A percentile compares a stretch with the other conserved stretches of the same genome.
Conservation (phyloP, 2,797 vertebrate genomes). For the Argyrosomus regius region DNA sequence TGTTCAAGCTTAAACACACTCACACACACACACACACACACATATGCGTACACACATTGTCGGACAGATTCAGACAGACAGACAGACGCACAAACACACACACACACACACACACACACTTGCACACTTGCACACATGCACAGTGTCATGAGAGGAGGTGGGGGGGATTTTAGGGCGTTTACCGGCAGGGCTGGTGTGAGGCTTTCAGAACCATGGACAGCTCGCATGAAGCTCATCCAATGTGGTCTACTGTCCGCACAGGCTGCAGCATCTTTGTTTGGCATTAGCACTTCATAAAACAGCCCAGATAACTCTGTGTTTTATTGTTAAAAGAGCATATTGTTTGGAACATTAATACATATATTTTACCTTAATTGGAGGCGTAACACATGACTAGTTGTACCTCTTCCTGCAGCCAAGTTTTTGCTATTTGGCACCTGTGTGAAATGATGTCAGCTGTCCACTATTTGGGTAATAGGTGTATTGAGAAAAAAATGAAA, state of each 20-base stretch:
- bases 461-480: neutral
- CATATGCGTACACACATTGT: slow-evolving; percentile 10
- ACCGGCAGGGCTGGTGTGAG: slow-evolving; percentile 76
- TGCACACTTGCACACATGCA: slow-evolving; percentile 58
- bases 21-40: slow-evolving; percentile 3
- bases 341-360: neutral
- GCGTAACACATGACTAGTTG: neutral
- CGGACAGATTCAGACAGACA: slow-evolving; percentile 39
- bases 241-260: slow-evolving; percentile 43
- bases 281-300: slow-evolving; percentile 15
- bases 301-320: slow-evolving; percentile 1
- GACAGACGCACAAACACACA: slow-evolving; percentile 34
- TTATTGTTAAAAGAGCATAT: neutral
- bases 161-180: slow-evolving; percentile 78
- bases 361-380: neutral
- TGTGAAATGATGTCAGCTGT: slow-evolving; percentile 13
- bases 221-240: slow-evolving; percentile 64
- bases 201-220: slow-evolving; percentile 83
- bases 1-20: slow-evolving; percentile 37
- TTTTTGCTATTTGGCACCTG: slow-evolving; percentile 3
- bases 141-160: slow-evolving; percentile 73
- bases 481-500: neutral
- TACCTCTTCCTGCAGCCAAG: slow-evolving; percentile 3
- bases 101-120: slow-evolving; percentile 18
- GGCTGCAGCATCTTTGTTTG: slow-evolving; percentile 45